Evolutionary conservation across 2,113 vertebrate species (phyloP).

Genomic region (Cavia porcellus): DNA sequence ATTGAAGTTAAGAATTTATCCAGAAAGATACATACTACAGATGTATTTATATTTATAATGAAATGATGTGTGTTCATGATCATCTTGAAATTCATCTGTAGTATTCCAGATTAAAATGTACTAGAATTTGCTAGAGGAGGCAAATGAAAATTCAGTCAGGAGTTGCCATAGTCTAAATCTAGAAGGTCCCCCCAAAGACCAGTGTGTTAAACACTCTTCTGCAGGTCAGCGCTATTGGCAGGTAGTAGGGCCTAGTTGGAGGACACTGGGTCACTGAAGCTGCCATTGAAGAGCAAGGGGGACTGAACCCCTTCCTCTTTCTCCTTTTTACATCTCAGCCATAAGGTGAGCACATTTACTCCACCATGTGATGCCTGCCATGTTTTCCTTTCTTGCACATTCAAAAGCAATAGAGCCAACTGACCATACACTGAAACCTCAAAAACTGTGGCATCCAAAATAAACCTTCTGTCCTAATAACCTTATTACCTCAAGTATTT

Average conservation of each 20-base stretch:
- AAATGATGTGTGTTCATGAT: not conserved
- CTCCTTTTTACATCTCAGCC: not conserved
- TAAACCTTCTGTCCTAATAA: not conserved
- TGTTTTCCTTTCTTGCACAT: not conserved
- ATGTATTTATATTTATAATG: not conserved
- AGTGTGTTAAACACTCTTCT: not conserved
- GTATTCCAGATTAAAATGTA: conserved; percentile 1
- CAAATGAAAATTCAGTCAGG: not conserved
- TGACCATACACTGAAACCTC: not conserved
- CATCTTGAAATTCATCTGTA: not conserved
- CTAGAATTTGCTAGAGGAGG: not conserved
- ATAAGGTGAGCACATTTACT: not conserved
- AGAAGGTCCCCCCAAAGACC: not conserved
- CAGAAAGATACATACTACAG: not conserved
- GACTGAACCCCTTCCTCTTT: not conserved
- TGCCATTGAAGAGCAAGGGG: not conserved
- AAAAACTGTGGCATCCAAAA: not conserved
- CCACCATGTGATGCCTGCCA: not conserved
- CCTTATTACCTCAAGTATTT: not conserved
- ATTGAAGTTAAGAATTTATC: not conserved
- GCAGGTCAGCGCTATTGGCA: not conserved
- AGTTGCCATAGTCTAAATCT: not conserved
- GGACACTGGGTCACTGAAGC: not conserved
- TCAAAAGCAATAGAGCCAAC: not conserved
- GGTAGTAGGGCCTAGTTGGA: too few relatives aligned